Conservation (phyloP, 2,888 invertebrate genomes). For the Eumerus sabulonum region DNA sequence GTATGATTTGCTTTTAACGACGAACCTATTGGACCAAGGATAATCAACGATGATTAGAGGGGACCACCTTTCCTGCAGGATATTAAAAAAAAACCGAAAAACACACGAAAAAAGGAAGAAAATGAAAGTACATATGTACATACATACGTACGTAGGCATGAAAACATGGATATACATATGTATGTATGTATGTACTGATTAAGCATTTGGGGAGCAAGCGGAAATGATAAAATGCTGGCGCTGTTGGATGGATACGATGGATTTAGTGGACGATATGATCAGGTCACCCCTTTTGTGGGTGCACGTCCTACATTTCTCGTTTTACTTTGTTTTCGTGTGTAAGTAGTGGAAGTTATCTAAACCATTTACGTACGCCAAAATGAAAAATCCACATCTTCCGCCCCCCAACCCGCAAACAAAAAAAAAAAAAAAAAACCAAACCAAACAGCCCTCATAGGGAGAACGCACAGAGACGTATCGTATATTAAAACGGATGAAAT, state of each 20-base stretch:
- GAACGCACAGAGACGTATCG: too few relatives aligned
- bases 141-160: too few relatives aligned
- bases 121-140: too few relatives aligned
- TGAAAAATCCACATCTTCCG: slow-evolving; percentile 14
- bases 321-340: slow-evolving; percentile 18
- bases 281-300: slow-evolving; percentile 44
- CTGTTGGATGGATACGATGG: too few relatives aligned
- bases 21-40: slow-evolving; percentile 37
- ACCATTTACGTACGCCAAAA: slow-evolving; percentile 44
- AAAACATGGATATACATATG: slow-evolving; percentile 23
- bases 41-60: slow-evolving; percentile 61
- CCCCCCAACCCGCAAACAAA: slow-evolving; percentile 2
- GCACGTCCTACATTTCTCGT: not conserved
- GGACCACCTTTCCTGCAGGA: slow-evolving; percentile 30
- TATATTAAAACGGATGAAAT: slow-evolving; percentile 63
- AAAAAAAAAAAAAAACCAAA: too few relatives aligned
- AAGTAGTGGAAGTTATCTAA: slow-evolving; percentile 65
- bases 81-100: slow-evolving; percentile 14
- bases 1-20: not conserved
- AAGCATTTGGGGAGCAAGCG: slow-evolving; percentile 48
- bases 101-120: not conserved
- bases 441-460: not conserved
- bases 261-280: slow-evolving; percentile 1
- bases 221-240: slow-evolving; percentile 6
- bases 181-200: slow-evolving; percentile 50